Evolutionary conservation across 2,113 vertebrate genomes (phyloP), one percentile per base, ranked within the genome.

Genomic region (Meleagris gallopavo): DNA sequence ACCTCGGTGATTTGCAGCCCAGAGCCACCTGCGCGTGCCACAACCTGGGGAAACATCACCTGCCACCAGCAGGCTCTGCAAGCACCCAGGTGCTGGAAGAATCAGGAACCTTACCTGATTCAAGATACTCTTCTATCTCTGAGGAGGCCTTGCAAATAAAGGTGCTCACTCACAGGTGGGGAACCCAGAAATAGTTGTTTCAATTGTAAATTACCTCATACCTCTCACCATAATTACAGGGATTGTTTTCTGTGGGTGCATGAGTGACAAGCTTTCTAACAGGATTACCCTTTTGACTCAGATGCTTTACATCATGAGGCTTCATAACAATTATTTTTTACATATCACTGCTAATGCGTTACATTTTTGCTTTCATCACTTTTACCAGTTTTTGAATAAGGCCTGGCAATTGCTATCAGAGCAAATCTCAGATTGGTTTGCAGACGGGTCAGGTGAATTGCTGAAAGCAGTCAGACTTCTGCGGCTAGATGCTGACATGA

Each of bases 401-500:
- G 25, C 61, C 69, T 60, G 69, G 79, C 61, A 91, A 73, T 34
- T 80, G 72, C 52, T 94, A 52, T 43, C 76, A 72, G 61, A 88
- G 75, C 30, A 81, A 57, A 64, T 11, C 66, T 41, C 30, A 8
- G 46, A 12, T 22, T 29, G 38, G 50, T 15, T n/a, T 90, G 79
- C 52, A 69, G 79, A 57, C 30, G 61, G 61, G 10, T 77, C 70
- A 16, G 60, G 43, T 65, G 86, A 86, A 65, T 89, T 85, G 25
- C 84, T 74, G 85, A 43, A 78, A 61, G 24, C 29, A 1, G 85
- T 90, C 85, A 95, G 14, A 24, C 60, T 27, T 19, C 60, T 83
- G 85, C 71, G 94, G 87, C 72, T 95, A 52, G 32, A n/a, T 72
- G 61, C 75, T 91, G 84, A 89, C 18, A 18, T 91, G 85, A 89